Evolutionary conservation across 2,888 invertebrate species (phyloP).

Genomic region (Linnaemya tessellans): DNA sequence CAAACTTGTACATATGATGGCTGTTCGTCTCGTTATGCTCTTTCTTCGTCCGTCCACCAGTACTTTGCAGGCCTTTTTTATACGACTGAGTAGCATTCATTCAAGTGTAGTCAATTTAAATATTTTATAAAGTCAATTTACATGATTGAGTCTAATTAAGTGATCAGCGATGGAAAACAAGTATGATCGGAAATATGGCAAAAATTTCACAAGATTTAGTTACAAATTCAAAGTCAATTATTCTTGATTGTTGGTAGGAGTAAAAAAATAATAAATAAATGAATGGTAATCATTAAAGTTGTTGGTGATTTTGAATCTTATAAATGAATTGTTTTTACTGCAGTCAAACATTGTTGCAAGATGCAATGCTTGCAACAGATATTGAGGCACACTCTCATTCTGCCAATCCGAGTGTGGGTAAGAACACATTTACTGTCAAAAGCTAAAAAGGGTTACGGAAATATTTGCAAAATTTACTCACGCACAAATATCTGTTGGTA

Average conservation of each 20-base stretch:
- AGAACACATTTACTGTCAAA: slow-evolving; percentile 59
- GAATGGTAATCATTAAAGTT: slow-evolving; percentile 27
- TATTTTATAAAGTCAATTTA: slow-evolving; percentile 71
- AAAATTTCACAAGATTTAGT: slow-evolving; percentile 60
- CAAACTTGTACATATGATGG: slow-evolving; percentile 54
- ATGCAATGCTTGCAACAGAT: slow-evolving; percentile 46
- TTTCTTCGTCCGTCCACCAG: background rate
- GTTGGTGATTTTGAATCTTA: slow-evolving; percentile 11
- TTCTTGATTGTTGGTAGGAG: slow-evolving; percentile 48
- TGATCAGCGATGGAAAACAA: slow-evolving; percentile 63
- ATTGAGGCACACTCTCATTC: background rate
- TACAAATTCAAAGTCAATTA: slow-evolving; percentile 60
- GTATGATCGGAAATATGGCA: slow-evolving; percentile 57
- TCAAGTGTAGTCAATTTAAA: slow-evolving; percentile 72
- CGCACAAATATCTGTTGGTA: background rate
- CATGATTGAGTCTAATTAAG: slow-evolving; percentile 72
- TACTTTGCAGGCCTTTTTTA: background rate
- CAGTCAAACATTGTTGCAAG: slow-evolving; percentile 40
- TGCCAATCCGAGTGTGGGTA: background rate
- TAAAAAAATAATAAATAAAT: slow-evolving; percentile 9
- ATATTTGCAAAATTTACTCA: background rate
- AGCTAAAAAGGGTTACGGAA: slow-evolving; percentile 49
- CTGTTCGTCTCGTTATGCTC: slow-evolving; percentile 40
- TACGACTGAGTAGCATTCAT: slow-evolving; percentile 56
- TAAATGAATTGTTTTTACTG: slow-evolving; percentile 31